phyloP scores from a whole-genome alignment of 2,888 invertebrate species.

The Arenicola marina region DNA sequence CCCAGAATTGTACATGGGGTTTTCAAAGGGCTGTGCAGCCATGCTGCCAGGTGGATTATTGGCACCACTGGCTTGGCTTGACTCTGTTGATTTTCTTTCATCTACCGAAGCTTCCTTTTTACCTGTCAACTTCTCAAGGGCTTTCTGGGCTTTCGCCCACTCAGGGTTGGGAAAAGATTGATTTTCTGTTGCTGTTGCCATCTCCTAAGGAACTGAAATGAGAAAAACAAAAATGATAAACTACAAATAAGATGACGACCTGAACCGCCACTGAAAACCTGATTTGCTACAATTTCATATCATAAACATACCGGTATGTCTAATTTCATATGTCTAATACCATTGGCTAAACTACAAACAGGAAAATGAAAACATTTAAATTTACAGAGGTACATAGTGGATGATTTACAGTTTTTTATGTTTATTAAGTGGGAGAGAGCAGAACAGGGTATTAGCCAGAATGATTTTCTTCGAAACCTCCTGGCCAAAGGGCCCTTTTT shows the following conservation, averaged over 20 bases:
- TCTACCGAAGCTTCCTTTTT: background rate
- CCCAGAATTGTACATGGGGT: background rate
- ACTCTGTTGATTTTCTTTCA: background rate
- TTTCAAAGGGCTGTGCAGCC: background rate
- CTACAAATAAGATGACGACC: background rate
- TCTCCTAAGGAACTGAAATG: background rate
- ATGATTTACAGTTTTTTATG: no score
- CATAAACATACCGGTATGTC: no score
- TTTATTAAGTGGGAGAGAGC: no score
- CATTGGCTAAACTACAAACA: no score
- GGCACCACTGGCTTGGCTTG: background rate
- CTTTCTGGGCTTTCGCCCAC: slow-evolving; percentile 24
- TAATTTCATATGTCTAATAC: no score
- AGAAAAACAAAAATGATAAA: background rate
- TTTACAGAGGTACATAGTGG: no score
- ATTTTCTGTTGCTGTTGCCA: background rate
- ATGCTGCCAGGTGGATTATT: background rate
- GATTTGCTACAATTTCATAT: no score
- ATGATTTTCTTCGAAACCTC: no score
- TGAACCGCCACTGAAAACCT: no score
- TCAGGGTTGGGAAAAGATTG: slow-evolving; percentile 7
- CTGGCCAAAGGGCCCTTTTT: no score
- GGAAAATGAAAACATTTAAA: no score
- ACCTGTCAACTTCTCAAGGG: slow-evolving; percentile 3
- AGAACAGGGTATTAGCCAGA: no score